phyloP scores from a whole-genome alignment of 2,888 invertebrate genomes.

The Portevinia maculata region DNA sequence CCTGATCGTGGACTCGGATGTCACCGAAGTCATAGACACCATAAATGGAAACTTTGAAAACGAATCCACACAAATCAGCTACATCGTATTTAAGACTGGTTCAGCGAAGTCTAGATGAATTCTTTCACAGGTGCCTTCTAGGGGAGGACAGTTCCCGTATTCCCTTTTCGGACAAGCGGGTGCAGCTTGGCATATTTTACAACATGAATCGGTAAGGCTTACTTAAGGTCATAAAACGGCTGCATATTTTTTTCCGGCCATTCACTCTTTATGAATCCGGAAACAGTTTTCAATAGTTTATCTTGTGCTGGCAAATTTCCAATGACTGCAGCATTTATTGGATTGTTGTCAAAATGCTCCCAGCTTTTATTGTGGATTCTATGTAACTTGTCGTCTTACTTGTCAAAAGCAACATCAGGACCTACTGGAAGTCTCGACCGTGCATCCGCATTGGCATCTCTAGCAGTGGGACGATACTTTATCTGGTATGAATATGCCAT shows the following conservation, averaged over 20 bases:
- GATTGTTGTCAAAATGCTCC: not conserved
- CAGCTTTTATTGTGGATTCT: not conserved
- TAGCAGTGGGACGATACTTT: slow-evolving; percentile 10
- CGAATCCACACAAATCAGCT: too few relatives aligned
- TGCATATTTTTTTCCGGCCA: slow-evolving; percentile 34
- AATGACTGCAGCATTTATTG: slow-evolving; percentile 15
- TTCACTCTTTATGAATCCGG: slow-evolving; percentile 22
- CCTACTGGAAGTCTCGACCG: slow-evolving; percentile 45
- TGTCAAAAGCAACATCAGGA: slow-evolving; percentile 35
- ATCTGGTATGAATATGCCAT: slow-evolving; percentile 38
- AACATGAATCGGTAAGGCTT: slow-evolving; percentile 13
- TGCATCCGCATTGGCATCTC: slow-evolving; percentile 36
- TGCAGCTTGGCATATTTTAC: too few relatives aligned
- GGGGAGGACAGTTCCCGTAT: too few relatives aligned
- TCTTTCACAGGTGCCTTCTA: too few relatives aligned
- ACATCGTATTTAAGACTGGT: too few relatives aligned
- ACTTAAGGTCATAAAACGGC: slow-evolving; percentile 32
- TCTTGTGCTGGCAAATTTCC: slow-evolving; percentile 23
- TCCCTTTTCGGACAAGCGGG: too few relatives aligned
- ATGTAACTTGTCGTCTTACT: too few relatives aligned
- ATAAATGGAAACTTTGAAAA: too few relatives aligned
- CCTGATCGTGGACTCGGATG: too few relatives aligned
- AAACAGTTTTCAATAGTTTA: slow-evolving; percentile 11
- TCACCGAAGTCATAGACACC: too few relatives aligned
- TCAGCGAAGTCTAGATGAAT: too few relatives aligned